A percentile compares a stretch with the other conserved stretches of the same genome.
phyloP scores from a whole-genome alignment of 2,113 vertebrate genomes.

The Sinocyclocheilus rhinocerous region DNA sequence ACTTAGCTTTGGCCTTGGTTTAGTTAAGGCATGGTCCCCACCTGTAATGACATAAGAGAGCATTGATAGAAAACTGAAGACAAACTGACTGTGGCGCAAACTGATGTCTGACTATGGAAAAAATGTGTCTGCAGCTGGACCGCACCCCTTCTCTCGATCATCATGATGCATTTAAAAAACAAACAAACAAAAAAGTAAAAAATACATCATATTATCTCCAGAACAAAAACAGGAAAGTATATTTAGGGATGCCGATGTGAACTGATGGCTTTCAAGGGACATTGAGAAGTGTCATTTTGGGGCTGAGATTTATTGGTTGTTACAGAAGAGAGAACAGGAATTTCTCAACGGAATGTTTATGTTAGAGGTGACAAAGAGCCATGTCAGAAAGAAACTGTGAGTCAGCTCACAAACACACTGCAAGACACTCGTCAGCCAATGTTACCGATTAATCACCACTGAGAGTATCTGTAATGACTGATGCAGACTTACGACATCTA shows the following conservation, averaged over 20 bases:
- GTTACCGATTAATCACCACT: background rate
- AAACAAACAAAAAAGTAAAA: background rate
- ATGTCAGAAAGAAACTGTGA: constrained; percentile 63
- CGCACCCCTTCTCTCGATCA: background rate
- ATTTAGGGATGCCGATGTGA: constrained; percentile 15
- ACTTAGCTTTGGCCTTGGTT: constrained; percentile 25
- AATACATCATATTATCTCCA: constrained; percentile 10
- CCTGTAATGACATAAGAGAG: background rate
- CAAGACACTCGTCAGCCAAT: constrained; percentile 39
- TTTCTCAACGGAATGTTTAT: constrained; percentile 67
- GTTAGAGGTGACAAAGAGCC: constrained; percentile 57
- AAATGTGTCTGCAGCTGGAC: background rate
- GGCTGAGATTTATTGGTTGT: constrained; percentile 65
- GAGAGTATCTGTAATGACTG: background rate
- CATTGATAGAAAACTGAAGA: background rate
- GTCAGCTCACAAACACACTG: constrained; percentile 51
- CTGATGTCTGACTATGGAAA: background rate
- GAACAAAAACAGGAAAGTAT: constrained; percentile 20
- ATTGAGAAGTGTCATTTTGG: constrained; percentile 54
- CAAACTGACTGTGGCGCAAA: background rate
- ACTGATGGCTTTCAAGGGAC: constrained; percentile 21
- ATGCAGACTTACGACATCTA: background rate
- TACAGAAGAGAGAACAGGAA: constrained; percentile 58
- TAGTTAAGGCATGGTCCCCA: background rate
- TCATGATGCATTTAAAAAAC: background rate